phyloP scores from a whole-genome alignment of 2,797 vertebrate genomes.

The Chelonia mydas region DNA sequence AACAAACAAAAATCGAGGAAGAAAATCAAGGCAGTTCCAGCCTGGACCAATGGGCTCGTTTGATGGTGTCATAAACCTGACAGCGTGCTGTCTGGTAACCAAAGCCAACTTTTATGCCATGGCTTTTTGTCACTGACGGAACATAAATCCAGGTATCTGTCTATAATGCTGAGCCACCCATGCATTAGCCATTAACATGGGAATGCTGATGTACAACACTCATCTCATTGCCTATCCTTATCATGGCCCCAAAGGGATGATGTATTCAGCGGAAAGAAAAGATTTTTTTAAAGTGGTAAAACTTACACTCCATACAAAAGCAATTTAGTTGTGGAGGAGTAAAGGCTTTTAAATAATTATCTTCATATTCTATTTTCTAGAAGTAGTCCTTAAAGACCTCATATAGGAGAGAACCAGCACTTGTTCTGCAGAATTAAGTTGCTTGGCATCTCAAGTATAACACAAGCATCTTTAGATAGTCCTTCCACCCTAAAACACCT shows the following conservation, averaged over 20 bases:
- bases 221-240: neutral
- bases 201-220: neutral
- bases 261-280: neutral
- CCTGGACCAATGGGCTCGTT: neutral
- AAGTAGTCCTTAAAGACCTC: neutral
- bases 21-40: neutral
- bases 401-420: neutral
- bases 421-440: neutral
- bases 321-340: neutral
- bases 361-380: neutral
- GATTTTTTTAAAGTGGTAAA: neutral
- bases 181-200: neutral
- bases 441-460: neutral
- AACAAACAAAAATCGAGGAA: neutral
- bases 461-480: neutral
- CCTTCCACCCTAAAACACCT: neutral
- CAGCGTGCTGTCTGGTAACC: neutral
- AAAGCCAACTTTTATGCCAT: neutral
- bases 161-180: neutral
- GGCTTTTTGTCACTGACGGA: neutral
- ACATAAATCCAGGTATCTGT: constrained; percentile 1
- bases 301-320: accelerated
- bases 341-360: neutral
- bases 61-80: neutral
- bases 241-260: neutral